phyloP scores from a whole-genome alignment of 2,113 vertebrate genomes.

The Tragelaphus imberbis region DNA sequence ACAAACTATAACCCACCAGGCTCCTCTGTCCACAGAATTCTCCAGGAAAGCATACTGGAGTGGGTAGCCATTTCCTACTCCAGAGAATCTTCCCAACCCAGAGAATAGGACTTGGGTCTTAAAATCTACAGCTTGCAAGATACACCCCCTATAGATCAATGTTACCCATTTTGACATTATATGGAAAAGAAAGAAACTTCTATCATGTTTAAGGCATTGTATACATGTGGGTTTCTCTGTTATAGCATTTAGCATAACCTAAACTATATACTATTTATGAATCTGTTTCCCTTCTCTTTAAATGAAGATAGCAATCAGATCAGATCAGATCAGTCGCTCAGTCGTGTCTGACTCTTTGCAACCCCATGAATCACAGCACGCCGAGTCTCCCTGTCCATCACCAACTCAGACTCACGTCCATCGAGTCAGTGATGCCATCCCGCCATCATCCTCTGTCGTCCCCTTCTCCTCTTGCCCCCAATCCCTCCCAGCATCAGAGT shows the following conservation, averaged over 20 bases:
- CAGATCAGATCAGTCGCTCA: too few relatives aligned
- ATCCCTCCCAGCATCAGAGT: too few relatives aligned
- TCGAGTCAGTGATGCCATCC: too few relatives aligned
- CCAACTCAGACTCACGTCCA: too few relatives aligned
- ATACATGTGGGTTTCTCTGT: not conserved
- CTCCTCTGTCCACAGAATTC: not conserved
- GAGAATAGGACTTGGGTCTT: not conserved
- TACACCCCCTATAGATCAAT: not conserved
- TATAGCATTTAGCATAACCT: not conserved
- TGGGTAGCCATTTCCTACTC: not conserved
- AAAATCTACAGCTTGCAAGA: not conserved
- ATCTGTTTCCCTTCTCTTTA: not conserved
- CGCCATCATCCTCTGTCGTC: too few relatives aligned
- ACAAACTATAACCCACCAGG: not conserved
- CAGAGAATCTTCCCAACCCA: not conserved
- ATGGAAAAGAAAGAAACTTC: not conserved
- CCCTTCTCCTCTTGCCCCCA: too few relatives aligned
- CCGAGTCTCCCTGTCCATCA: too few relatives aligned
- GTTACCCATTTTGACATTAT: not conserved
- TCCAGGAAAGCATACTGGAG: not conserved
- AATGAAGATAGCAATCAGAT: not conserved
- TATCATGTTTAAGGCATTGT: not conserved
- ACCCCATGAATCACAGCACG: too few relatives aligned
- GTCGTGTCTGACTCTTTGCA: too few relatives aligned
- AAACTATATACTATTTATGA: not conserved